Evolutionary conservation across 2,797 vertebrate species (phyloP).

Genomic region (Graptemys geographica): DNA sequence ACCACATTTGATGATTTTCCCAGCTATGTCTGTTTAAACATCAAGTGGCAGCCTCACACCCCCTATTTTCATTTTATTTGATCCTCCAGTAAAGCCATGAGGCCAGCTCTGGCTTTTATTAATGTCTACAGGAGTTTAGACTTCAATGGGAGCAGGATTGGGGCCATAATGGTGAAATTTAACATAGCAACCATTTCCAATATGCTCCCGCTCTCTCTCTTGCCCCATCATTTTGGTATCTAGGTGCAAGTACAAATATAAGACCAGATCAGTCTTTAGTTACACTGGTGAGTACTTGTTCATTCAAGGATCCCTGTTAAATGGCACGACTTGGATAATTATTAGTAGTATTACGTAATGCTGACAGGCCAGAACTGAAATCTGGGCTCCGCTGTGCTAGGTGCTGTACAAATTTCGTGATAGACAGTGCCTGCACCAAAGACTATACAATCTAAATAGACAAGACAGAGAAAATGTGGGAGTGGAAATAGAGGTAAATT

Average conservation of each 20-base stretch:
- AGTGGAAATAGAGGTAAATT: neutral
- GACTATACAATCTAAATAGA: neutral
- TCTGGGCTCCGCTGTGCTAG: neutral
- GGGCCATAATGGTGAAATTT: neutral
- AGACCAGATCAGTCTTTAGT: neutral
- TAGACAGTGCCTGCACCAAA: neutral
- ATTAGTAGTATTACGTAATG: neutral
- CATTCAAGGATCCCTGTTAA: neutral
- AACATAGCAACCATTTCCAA: neutral
- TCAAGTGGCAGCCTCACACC: accelerated
- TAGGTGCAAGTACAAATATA: neutral
- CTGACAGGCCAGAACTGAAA: neutral
- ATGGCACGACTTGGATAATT: neutral
- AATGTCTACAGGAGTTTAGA: constrained; percentile 17
- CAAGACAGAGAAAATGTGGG: neutral
- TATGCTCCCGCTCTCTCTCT: neutral
- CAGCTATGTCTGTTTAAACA: neutral
- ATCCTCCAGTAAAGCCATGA: neutral
- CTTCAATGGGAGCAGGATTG: neutral
- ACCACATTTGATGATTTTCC: neutral
- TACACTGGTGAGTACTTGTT: neutral
- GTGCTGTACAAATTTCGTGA: neutral
- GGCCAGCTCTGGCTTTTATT: constrained; percentile 27
- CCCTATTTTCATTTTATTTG: neutral
- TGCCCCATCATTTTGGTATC: neutral